A percentile compares a stretch with the other conserved stretches of the same genome.
Conservation (phyloP, 1,140 invertebrate genomes). For the Thereuonema tuberculata region DNA sequence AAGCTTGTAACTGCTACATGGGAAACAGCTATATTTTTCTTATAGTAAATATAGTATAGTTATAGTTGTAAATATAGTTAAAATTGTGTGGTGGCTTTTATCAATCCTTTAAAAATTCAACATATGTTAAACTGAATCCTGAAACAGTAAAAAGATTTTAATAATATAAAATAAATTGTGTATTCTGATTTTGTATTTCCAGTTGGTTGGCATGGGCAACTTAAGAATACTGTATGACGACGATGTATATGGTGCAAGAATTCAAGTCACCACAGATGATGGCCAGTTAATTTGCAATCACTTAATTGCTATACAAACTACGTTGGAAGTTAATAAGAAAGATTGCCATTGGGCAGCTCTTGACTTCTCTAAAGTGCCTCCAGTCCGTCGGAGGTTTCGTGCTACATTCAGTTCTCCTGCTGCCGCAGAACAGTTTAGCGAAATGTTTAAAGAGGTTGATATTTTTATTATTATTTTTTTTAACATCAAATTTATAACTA, state of each 20-base stretch:
- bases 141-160: too few relatives aligned
- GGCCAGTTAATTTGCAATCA: constrained; percentile 35
- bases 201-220: constrained; percentile 34
- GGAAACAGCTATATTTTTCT: too few relatives aligned
- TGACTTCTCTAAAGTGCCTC: constrained; percentile 34
- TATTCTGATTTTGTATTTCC: too few relatives aligned
- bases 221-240: constrained; percentile 39
- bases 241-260: constrained; percentile 34
- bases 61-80: too few relatives aligned
- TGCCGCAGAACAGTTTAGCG: constrained; percentile 34
- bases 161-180: too few relatives aligned
- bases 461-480: background rate
- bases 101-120: too few relatives aligned
- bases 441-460: constrained; percentile 32
- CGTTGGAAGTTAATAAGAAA: constrained; percentile 31
- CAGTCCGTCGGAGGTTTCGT: constrained; percentile 29
- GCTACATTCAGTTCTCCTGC: constrained; percentile 32
- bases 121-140: too few relatives aligned
- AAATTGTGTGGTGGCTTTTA: too few relatives aligned
- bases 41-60: too few relatives aligned
- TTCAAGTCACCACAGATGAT: constrained; percentile 32
- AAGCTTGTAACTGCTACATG: too few relatives aligned
- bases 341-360: constrained; percentile 37
- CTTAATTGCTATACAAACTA: constrained; percentile 35
- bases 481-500: too few relatives aligned